Evolutionary conservation across 1,140 invertebrate species (phyloP).

Genomic region (Fopius arisanus): DNA sequence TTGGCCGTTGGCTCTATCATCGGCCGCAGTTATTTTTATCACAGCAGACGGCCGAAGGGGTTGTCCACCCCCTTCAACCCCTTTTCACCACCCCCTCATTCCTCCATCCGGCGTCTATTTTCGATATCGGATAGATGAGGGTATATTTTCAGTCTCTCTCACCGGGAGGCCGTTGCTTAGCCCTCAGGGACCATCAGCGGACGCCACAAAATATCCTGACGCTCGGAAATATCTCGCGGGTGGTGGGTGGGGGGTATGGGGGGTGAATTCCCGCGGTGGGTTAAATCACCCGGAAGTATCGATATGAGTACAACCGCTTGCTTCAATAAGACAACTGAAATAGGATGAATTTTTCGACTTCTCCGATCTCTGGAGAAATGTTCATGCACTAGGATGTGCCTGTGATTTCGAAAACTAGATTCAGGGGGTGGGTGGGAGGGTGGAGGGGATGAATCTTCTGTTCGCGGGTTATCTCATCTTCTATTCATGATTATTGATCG

Average conservation of each 20-base stretch:
- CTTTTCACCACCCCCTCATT: not conserved
- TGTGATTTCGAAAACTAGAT: not conserved
- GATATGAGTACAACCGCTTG: not conserved
- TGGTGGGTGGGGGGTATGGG: too few species aligned
- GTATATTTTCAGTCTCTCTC: not conserved
- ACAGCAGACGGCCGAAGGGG: constrained; percentile 2
- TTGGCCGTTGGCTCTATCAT: not conserved
- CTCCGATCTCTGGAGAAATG: too few species aligned
- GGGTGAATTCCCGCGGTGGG: not conserved
- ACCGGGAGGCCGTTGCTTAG: not conserved
- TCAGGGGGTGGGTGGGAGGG: not conserved
- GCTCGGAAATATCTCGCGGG: not conserved
- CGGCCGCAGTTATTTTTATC: constrained; percentile 8
- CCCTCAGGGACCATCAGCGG: not conserved
- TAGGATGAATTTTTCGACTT: not conserved
- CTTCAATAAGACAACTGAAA: not conserved
- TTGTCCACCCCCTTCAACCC: too few species aligned
- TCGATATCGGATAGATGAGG: constrained; percentile 12
- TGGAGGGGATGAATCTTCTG: not conserved
- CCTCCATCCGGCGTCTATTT: not conserved
- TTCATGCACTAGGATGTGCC: not conserved
- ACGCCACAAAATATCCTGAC: not conserved
- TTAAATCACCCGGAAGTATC: not conserved
- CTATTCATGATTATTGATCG: not conserved
- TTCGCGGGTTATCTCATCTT: not conserved